phyloP scores from a whole-genome alignment of 2,888 invertebrate genomes.

The Drosophila ustulata region DNA sequence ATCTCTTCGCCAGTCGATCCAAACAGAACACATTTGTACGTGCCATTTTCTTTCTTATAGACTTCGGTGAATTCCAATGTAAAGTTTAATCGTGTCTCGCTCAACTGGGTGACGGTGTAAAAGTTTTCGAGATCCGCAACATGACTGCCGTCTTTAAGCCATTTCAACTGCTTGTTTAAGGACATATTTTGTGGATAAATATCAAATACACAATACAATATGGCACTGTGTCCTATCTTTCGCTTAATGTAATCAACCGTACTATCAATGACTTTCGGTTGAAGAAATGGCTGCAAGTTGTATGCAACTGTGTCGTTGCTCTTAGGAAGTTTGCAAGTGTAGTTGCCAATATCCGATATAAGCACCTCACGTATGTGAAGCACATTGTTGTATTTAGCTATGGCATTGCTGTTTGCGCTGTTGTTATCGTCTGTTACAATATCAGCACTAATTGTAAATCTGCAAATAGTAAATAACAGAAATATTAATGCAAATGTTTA shows the following conservation, averaged over 20 bases:
- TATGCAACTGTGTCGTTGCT: conserved; percentile 74
- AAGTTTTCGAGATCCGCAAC: conserved; percentile 83
- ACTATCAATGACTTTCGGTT: conserved; percentile 84
- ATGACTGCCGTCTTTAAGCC: conserved; percentile 86
- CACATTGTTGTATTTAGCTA: conserved; percentile 80
- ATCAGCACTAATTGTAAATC: conserved; percentile 54
- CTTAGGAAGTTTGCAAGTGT: conserved; percentile 86
- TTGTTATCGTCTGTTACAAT: conserved; percentile 42
- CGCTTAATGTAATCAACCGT: conserved; percentile 85
- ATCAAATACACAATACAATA: conserved; percentile 86
- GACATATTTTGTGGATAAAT: conserved; percentile 87
- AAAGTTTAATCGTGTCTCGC: conserved; percentile 87
- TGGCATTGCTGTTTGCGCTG: conserved; percentile 32
- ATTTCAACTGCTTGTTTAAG: conserved; percentile 82
- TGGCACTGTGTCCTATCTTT: conserved; percentile 86
- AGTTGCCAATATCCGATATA: conserved; percentile 87
- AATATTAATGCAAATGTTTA: background rate
- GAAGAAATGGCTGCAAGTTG: conserved; percentile 82
- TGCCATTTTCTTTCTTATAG: conserved; percentile 90
- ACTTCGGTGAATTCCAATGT: conserved; percentile 87
- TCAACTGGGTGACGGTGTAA: conserved; percentile 84
- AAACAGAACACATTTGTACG: conserved; percentile 87
- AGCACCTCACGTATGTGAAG: conserved; percentile 86
- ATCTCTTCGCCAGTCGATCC: conserved; percentile 78
- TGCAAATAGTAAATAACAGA: conserved; percentile 42